phyloP scores from a whole-genome alignment of 2,113 vertebrate genomes.

The Hemibagrus wyckioides region DNA sequence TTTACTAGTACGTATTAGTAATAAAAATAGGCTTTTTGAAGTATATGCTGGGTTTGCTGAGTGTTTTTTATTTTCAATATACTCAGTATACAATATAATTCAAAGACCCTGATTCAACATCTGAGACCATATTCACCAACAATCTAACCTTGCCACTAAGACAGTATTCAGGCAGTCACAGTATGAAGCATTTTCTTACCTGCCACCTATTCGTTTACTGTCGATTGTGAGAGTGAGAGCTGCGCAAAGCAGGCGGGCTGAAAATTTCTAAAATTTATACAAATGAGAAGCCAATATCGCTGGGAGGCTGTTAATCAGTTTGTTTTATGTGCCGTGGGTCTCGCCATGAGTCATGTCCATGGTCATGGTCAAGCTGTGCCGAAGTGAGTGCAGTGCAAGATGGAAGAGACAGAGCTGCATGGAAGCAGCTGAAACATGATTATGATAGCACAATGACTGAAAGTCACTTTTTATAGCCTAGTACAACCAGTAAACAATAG shows the following conservation, averaged over 20 bases:
- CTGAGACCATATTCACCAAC: not conserved
- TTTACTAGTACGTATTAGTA: not conserved
- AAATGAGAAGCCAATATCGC: not conserved
- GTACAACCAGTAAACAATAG: not conserved
- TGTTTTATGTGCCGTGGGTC: not conserved
- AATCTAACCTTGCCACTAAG: not conserved
- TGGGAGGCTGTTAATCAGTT: not conserved
- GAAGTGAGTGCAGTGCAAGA: not conserved
- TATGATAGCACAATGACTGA: not conserved
- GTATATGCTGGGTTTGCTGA: not conserved
- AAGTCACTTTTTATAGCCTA: not conserved
- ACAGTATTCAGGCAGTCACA: not conserved
- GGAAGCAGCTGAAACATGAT: not conserved
- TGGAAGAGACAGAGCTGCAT: not conserved
- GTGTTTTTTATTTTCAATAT: not conserved
- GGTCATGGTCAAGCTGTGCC: not conserved
- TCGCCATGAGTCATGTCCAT: not conserved
- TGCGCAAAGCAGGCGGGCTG: not conserved
- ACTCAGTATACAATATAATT: not conserved
- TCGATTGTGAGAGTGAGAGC: not conserved
- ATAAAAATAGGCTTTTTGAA: not conserved
- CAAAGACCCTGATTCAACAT: not conserved
- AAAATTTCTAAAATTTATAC: not conserved
- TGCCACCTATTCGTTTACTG: not conserved
- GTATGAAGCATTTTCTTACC: not conserved